Conservation (phyloP, 1,140 invertebrate genomes). For the Globodera rostochiensis region DNA sequence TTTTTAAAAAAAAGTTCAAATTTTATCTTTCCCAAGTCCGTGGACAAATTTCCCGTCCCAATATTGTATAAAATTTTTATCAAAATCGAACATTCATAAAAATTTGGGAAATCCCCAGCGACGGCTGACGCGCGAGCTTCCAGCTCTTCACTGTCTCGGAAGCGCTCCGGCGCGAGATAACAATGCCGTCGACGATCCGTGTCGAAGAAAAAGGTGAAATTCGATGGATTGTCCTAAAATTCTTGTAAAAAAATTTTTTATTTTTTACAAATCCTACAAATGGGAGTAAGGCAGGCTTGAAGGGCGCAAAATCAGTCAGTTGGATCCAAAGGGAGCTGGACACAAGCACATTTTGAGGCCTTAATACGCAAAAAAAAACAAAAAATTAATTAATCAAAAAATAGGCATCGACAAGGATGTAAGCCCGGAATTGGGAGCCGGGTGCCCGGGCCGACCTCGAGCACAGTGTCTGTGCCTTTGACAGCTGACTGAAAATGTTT, state of each 20-base stretch:
- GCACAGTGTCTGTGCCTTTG: conserved; percentile 84
- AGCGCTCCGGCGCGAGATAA: conserved; percentile 92
- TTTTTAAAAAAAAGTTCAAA: not conserved
- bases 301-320: conserved; percentile 94
- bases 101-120: conserved; percentile 40
- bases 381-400: no score
- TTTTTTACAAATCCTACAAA: conserved; percentile 70
- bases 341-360: conserved; percentile 89
- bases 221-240: conserved; percentile 86
- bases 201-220: conserved; percentile 99
- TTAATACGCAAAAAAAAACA: no score
- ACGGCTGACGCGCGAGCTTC: not conserved
- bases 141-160: conserved; percentile 59
- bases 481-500: conserved; percentile 76
- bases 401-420: no score
- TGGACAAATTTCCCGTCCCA: no score
- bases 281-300: conserved; percentile 93
- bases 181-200: conserved; percentile 88
- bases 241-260: conserved; percentile 19
- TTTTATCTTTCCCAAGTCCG: no score
- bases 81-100: conserved; percentile 31
- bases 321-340: conserved; percentile 97
- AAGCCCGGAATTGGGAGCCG: no score
- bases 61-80: not conserved
- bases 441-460: conserved; percentile 90